phyloP scores from a whole-genome alignment of 2,113 vertebrate species.

The Leuciscus idus region DNA sequence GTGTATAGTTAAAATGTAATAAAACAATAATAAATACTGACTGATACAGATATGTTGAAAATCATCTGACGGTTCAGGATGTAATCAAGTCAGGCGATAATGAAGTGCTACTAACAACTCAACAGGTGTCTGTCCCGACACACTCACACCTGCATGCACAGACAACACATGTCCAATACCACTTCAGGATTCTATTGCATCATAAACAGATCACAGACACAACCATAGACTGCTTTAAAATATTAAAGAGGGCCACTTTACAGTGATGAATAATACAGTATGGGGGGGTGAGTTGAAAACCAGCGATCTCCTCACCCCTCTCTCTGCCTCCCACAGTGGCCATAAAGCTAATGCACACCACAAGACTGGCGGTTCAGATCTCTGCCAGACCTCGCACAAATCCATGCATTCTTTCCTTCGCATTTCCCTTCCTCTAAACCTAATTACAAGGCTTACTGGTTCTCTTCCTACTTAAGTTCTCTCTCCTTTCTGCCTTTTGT shows the following conservation, averaged over 20 bases:
- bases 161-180: slow-evolving; percentile 31
- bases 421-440: slow-evolving; percentile 31
- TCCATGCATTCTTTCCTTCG: slow-evolving; percentile 29
- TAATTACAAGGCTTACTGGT: slow-evolving; percentile 40
- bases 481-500: slow-evolving; percentile 1
- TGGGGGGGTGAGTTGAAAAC: slow-evolving; percentile 73
- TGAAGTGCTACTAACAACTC: slow-evolving; percentile 15
- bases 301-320: slow-evolving; percentile 67
- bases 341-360: slow-evolving; percentile 83
- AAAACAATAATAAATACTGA: neutral
- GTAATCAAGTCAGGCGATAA: neutral
- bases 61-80: neutral
- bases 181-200: slow-evolving; percentile 73
- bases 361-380: slow-evolving; percentile 50
- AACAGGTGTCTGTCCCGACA: slow-evolving; percentile 9
- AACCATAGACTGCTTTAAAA: slow-evolving; percentile 72
- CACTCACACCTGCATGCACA: slow-evolving; percentile 39
- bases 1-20: too few species aligned
- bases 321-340: slow-evolving; percentile 58
- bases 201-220: slow-evolving; percentile 72
- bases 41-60: neutral
- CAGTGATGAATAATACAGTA: slow-evolving; percentile 82
- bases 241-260: slow-evolving; percentile 86
- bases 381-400: slow-evolving; percentile 42
- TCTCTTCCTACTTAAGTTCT: slow-evolving; percentile 41